Evolutionary conservation across 2,113 vertebrate species (phyloP).

Genomic region (Gnathonemus longibarbis): DNA sequence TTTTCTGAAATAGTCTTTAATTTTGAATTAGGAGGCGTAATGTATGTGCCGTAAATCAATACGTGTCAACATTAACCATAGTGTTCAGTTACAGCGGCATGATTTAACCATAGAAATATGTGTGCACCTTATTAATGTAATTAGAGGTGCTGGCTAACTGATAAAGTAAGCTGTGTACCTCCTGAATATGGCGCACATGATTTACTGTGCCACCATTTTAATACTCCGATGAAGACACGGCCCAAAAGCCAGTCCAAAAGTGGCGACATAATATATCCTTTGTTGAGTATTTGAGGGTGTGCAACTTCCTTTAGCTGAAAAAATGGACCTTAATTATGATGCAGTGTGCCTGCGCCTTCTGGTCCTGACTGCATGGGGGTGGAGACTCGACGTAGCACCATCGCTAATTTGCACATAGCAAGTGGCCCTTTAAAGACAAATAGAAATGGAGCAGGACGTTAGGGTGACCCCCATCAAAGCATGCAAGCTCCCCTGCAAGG

Average conservation of each 20-base stretch:
- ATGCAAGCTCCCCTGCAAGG: neutral
- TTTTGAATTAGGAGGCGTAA: conserved; percentile 5
- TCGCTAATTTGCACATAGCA: neutral
- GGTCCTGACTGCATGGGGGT: neutral
- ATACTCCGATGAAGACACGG: neutral
- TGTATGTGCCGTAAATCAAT: neutral
- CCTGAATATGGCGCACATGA: neutral
- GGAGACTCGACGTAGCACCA: neutral
- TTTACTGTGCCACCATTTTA: neutral
- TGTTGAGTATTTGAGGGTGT: conserved; percentile 14
- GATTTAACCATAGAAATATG: conserved; percentile 2
- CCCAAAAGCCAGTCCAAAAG: neutral
- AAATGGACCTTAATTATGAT: conserved; percentile 16
- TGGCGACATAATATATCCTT: neutral
- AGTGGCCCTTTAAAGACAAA: neutral
- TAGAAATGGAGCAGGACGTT: neutral
- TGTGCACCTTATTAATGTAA: neutral
- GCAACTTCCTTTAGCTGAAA: conserved; percentile 4
- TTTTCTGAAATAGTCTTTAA: conserved; percentile 5
- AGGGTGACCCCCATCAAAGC: neutral
- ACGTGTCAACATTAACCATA: neutral
- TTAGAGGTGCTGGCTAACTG: neutral
- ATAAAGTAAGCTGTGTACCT: neutral
- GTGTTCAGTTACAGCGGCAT: neutral
- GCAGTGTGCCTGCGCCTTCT: neutral